Base-by-base conservation (phyloP, 2,888 invertebrate genomes). In the Zelleria hepariella region DNA sequence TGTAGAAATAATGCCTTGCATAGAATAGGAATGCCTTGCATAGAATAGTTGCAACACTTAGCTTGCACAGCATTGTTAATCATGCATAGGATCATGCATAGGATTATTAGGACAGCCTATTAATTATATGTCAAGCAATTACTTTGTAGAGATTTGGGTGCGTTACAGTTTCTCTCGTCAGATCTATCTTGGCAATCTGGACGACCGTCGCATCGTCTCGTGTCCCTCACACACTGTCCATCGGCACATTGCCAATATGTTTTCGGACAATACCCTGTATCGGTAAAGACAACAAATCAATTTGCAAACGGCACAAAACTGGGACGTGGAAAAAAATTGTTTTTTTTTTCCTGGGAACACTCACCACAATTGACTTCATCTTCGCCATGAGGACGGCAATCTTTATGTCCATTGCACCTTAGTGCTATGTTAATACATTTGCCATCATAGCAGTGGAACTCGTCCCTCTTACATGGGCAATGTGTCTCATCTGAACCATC, bases 371-470 rank as follows among this genome's bases (percentile, higher is more conserved):
- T 85, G 58, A 69, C 69, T 78, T 94, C 94, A 69, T 94, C 93
- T 68, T 91, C 91, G 61, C 91, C 91, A 71, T 89, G 86, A 25
- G 81, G 74, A 42, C 59, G 66, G 77, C 93, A 94, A 73, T 94
- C 91, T 64, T 67, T 71, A 60, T 77, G 73, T 66, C 90, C 90
- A 74, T 95, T 91, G 79, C 95, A 95, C 68, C 90, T 86, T 65
- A 90, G 90, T 57, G 88, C 87, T 66, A 87, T 80, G 70, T 90
- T 87, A 75, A 94, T 90, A 81, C 94, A 94, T 72, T 90, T 80
- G 64, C 92, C 92, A 69, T 93, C 91, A 68, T 92, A 82, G 77
- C 93, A 93, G 58, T 77, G 77, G 73, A 89, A 90, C 70, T 91
- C 80, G 61, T 84, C 91, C 61, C 86, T 74, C 73, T 82, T 86